Evolutionary conservation across 1,140 invertebrate genomes (phyloP), one percentile per base, ranked within the genome.

Genomic region (Ostrea denselamellosa): DNA sequence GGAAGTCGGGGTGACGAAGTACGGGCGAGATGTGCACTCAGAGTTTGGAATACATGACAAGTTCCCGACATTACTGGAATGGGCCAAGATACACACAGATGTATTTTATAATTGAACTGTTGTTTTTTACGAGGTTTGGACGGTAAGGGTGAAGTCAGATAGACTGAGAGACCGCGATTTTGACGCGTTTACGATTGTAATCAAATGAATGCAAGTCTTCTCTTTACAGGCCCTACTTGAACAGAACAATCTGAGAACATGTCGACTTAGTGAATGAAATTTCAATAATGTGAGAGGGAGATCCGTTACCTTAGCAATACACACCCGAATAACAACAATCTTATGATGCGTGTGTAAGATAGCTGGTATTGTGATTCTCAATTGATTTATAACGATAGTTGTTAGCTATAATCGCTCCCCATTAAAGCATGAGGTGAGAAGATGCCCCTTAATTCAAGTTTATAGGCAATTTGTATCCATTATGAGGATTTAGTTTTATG

Each of bases 401-500:
- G 54, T 84, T 84, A n/a, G 83, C 83, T 19, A 84, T 84, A 84
- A 84, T 84, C 51, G 83, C 52, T 84, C 52, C 52, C 44, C 83
- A 84, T 54, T 54, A 84, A 84, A 84, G 25, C 9, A 54, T 12
- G 83, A 84, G 83, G 83, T 84, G 83, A 54, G 54, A 84, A 84
- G 54, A 54, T n/a, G 83, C 54, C 54, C 54, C 54, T 56, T 86
- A 86, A 86, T 86, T 86, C 17, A 81, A 86, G 68, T 86, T 86
- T 81, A 86, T 86, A 56, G 86, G 86, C 53, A 54, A 86, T 86
- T 56, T 86, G 52, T 86, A 56, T 8, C 86, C 52, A 86, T 86
- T 86, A 81, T 81, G 19, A 81, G n/a, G n/a, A 9, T 28, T 56
- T 81, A 22, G 56, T 25, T 52, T 17, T 81, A 54, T 86, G 86